phyloP scores from a whole-genome alignment of 2,113 vertebrate genomes.

The Grallaria varia region DNA sequence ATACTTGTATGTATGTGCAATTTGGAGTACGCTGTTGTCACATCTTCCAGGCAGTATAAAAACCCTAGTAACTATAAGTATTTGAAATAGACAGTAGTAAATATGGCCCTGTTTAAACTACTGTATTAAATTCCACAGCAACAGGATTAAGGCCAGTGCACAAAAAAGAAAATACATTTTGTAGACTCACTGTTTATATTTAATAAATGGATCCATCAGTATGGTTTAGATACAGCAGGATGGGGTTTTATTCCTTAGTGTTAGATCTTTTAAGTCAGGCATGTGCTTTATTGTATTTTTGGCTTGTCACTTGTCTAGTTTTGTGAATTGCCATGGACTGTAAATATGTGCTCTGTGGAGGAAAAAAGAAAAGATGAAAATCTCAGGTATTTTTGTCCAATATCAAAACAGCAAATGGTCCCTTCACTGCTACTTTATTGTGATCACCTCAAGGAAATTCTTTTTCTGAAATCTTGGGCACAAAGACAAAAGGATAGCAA shows the following conservation, averaged over 20 bases:
- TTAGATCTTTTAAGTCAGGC: neutral
- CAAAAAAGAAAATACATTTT: neutral
- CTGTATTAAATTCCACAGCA: neutral
- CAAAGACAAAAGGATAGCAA: neutral
- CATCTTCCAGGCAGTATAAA: neutral
- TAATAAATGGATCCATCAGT: neutral
- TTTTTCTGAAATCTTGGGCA: neutral
- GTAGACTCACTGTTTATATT: neutral
- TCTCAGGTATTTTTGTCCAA: neutral
- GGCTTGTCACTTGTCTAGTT: neutral
- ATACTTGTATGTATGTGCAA: fast-evolving
- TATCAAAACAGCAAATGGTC: neutral
- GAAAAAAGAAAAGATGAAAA: neutral
- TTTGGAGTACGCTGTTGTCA: neutral
- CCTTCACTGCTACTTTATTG: neutral
- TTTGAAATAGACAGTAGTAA: neutral
- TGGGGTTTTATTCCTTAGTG: neutral
- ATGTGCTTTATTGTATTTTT: neutral
- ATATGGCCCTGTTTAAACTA: neutral
- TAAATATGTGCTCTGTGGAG: neutral
- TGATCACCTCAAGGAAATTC: neutral
- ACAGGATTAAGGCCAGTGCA: neutral
- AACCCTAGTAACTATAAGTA: neutral
- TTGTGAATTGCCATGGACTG: neutral
- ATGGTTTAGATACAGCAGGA: neutral